Evolutionary conservation across 1,140 invertebrate genomes (phyloP).

Genomic region (Gonioctena quinquepunctata): DNA sequence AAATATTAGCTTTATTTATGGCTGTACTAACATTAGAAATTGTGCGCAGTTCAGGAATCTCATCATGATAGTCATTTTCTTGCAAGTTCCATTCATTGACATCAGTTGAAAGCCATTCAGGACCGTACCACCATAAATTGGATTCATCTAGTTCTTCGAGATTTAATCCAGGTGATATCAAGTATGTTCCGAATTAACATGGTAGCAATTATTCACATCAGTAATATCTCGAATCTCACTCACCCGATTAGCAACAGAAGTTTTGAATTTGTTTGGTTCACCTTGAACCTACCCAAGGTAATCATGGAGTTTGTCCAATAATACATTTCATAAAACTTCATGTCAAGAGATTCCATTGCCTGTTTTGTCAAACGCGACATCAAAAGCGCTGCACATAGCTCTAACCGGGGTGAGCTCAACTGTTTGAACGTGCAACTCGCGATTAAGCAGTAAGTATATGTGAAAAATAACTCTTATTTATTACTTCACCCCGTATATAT

Average conservation of each 20-base stretch:
- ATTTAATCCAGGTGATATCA: no score
- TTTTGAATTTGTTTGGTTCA: background rate
- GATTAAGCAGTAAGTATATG: background rate
- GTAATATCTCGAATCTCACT: background rate
- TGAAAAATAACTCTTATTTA: background rate
- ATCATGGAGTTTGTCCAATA: background rate
- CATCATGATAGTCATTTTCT: no score
- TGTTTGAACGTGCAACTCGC: background rate
- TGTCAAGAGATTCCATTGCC: background rate
- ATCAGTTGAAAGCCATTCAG: no score
- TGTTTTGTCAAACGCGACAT: background rate
- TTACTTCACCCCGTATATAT: background rate
- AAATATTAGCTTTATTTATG: no score
- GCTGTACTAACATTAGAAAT: no score
- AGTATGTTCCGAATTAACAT: background rate
- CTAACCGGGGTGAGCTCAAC: background rate
- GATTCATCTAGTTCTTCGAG: no score
- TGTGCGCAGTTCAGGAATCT: no score
- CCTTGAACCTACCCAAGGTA: background rate
- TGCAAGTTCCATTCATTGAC: no score
- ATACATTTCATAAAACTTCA: background rate
- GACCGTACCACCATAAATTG: no score
- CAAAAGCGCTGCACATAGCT: background rate
- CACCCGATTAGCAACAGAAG: background rate
- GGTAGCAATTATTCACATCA: background rate